Evolutionary conservation across 1,140 invertebrate species (phyloP).

Genomic region (Stenopsyche tienmushanensis): DNA sequence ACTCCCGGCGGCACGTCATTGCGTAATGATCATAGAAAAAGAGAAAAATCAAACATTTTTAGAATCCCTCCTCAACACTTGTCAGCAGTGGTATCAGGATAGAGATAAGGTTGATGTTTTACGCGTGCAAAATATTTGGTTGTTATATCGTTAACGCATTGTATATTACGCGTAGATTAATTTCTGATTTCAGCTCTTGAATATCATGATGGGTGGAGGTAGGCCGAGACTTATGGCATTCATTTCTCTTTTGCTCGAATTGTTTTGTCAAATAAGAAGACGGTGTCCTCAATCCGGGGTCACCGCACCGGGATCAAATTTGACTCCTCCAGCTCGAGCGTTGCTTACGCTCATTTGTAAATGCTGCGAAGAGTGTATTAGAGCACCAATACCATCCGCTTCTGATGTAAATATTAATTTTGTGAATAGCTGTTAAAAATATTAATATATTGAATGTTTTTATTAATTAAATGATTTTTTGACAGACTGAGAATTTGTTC

Average conservation of each 20-base stretch:
- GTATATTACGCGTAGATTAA: not conserved
- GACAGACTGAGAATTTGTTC: slow-evolving; percentile 81
- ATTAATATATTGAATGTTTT: not conserved
- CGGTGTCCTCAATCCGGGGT: slow-evolving; percentile 48
- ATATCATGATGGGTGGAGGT: slow-evolving; percentile 56
- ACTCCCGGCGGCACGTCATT: slow-evolving; percentile 76
- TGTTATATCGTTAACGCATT: not conserved
- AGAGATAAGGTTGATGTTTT: slow-evolving; percentile 59
- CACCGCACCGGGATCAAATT: slow-evolving; percentile 14
- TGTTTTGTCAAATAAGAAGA: slow-evolving; percentile 81
- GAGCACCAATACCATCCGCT: slow-evolving; percentile 73
- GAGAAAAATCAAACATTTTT: slow-evolving; percentile 85
- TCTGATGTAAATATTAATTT: slow-evolving; percentile 62
- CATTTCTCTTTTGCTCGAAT: slow-evolving; percentile 85
- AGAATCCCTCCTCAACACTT: slow-evolving; percentile 83
- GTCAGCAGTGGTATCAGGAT: slow-evolving; percentile 88
- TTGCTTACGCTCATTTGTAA: slow-evolving; percentile 78
- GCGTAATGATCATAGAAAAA: slow-evolving; percentile 81
- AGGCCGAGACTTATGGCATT: slow-evolving; percentile 75
- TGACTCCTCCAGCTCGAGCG: slow-evolving; percentile 69
- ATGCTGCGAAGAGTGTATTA: slow-evolving; percentile 81
- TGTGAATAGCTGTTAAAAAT: slow-evolving; percentile 7
- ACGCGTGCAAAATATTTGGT: not conserved
- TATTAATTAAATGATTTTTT: slow-evolving; percentile 35
- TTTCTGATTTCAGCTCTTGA: slow-evolving; percentile 46